Evolutionary conservation across 2,797 vertebrate species (phyloP).

Genomic region (Pyrocephalus nanus): DNA sequence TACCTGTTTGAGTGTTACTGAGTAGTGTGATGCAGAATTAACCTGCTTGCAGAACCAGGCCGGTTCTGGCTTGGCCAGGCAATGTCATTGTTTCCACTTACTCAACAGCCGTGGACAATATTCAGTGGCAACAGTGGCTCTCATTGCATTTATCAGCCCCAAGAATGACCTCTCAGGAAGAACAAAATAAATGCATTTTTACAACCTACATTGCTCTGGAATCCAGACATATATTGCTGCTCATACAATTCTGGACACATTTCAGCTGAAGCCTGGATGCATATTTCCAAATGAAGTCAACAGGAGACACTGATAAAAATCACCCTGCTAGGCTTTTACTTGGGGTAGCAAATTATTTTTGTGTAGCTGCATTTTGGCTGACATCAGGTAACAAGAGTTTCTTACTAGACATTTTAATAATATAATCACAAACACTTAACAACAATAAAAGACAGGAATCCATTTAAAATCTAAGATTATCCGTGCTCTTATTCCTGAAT

Average conservation of each 20-base stretch:
- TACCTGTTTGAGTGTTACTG: neutral
- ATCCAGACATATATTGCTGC: neutral
- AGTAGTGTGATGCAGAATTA: neutral
- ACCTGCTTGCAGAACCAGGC: neutral
- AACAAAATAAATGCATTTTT: neutral
- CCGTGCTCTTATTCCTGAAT: neutral
- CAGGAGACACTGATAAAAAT: neutral
- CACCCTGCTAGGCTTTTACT: neutral
- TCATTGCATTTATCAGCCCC: neutral
- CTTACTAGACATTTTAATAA: neutral
- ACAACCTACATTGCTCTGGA: neutral
- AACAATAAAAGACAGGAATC: neutral
- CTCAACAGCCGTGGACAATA: neutral
- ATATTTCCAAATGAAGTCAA: neutral
- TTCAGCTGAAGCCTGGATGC: neutral
- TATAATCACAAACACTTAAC: neutral
- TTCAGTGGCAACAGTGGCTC: neutral
- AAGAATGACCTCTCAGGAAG: neutral
- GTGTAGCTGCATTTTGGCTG: neutral
- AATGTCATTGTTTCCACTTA: neutral
- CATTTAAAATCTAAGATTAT: neutral
- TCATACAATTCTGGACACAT: neutral
- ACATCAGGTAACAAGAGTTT: neutral
- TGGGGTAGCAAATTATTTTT: neutral
- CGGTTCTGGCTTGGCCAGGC: neutral